Percentiles rank a stretch among this genome's conserved stretches.
Conservation (phyloP, 2,113 vertebrate species). For the Eudyptes chrysolophus region DNA sequence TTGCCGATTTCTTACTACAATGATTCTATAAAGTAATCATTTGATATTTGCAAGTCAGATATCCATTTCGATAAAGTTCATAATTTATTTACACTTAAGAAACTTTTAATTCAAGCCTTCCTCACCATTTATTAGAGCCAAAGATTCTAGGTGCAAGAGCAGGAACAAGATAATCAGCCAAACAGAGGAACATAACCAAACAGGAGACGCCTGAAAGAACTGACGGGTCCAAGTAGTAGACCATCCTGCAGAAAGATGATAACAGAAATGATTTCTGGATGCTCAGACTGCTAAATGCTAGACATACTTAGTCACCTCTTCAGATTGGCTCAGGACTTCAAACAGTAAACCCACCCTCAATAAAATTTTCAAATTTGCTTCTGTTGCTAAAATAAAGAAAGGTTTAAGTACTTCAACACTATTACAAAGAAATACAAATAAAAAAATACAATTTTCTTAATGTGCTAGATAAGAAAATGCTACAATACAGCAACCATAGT, state of each 20-base stretch:
- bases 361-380: background rate
- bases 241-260: constrained; percentile 77
- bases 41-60: background rate
- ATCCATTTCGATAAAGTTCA: background rate
- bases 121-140: constrained; percentile 95
- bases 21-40: background rate
- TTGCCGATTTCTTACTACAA: background rate
- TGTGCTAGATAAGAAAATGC: background rate
- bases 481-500: background rate
- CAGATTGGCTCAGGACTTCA: background rate
- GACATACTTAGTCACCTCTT: background rate
- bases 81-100: background rate
- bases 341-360: background rate
- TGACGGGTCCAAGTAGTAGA: constrained; percentile 95
- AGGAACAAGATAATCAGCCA: constrained; percentile 97
- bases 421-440: background rate
- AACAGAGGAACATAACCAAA: constrained; percentile 90
- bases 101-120: background rate
- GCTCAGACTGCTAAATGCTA: background rate
- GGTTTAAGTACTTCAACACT: background rate
- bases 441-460: background rate
- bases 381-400: background rate
- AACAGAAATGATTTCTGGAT: background rate
- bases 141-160: constrained; percentile 93
- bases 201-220: constrained; percentile 95